Conservation (phyloP, 2,888 invertebrate genomes). For the Cyaniris semiargus region DNA sequence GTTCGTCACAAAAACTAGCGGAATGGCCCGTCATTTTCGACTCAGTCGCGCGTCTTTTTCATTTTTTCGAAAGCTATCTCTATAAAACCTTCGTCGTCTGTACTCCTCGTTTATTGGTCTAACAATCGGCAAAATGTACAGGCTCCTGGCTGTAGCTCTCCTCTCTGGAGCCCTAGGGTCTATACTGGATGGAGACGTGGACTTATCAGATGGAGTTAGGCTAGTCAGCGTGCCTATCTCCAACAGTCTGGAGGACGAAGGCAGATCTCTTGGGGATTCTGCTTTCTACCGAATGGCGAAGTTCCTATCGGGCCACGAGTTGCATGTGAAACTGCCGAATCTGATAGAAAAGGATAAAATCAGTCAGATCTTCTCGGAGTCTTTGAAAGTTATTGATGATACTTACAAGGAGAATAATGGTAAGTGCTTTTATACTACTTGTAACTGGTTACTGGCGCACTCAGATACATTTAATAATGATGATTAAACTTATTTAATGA, state of each 20-base stretch:
- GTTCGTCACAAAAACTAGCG: slow-evolving; percentile 38
- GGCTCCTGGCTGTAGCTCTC: slow-evolving; percentile 50
- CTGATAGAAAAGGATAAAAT: slow-evolving; percentile 84
- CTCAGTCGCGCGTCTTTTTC: slow-evolving; percentile 62
- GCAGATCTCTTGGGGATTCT: slow-evolving; percentile 71
- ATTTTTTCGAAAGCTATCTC: slow-evolving; percentile 74
- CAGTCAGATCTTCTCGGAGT: slow-evolving; percentile 79
- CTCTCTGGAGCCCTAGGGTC: slow-evolving; percentile 51
- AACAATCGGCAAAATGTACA: slow-evolving; percentile 63
- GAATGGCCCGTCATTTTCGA: slow-evolving; percentile 56
- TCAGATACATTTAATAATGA: too few relatives aligned
- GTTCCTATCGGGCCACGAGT: slow-evolving; percentile 86
- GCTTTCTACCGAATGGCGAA: slow-evolving; percentile 81
- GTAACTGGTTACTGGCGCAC: too few relatives aligned
- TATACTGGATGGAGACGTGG: slow-evolving; percentile 73
- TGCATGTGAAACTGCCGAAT: slow-evolving; percentile 85
- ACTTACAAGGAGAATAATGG: slow-evolving; percentile 72
- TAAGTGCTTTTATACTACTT: slow-evolving; percentile 53
- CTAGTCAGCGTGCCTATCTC: slow-evolving; percentile 78
- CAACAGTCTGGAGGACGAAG: slow-evolving; percentile 72
- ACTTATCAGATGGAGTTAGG: slow-evolving; percentile 83
- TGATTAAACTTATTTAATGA: too few relatives aligned
- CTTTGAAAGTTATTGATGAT: slow-evolving; percentile 73
- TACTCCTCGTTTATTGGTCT: slow-evolving; percentile 70
- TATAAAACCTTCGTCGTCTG: slow-evolving; percentile 65